These are phyloP conservation scores for Malacosoma neustria DNA, from an alignment of 2,888 invertebrate species.

Conservation along the genomic window DNA sequence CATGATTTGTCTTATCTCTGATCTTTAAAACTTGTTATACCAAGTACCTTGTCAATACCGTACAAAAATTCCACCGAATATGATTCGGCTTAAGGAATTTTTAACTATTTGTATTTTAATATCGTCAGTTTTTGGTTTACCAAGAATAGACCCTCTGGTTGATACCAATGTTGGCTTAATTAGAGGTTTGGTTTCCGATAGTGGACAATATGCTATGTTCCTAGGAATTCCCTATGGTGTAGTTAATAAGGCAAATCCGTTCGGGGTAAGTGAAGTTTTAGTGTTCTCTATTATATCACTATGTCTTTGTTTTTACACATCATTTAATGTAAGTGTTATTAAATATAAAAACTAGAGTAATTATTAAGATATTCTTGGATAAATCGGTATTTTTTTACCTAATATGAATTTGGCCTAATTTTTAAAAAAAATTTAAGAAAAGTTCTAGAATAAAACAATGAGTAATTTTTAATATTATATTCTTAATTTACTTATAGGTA, in stretches of 20 bases:
- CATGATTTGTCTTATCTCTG: not conserved
- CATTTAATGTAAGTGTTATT: too few relatives aligned
- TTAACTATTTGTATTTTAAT: not conserved
- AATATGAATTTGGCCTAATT: too few relatives aligned
- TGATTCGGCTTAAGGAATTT: not conserved
- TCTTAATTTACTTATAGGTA: slow-evolving; percentile 5
- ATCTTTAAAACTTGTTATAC: not conserved
- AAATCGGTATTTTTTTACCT: too few relatives aligned
- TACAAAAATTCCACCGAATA: not conserved
- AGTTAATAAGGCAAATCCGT: slow-evolving; percentile 25
- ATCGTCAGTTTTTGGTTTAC: slow-evolving; percentile 20
- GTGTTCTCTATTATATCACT: too few relatives aligned
- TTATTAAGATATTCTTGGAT: too few relatives aligned
- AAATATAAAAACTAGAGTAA: too few relatives aligned
- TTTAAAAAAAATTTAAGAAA: too few relatives aligned
- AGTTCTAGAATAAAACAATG: too few relatives aligned
- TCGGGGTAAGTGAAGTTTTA: slow-evolving; percentile 23
- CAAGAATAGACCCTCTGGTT: slow-evolving; percentile 26
- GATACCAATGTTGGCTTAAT: slow-evolving; percentile 18
- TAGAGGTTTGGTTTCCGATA: slow-evolving; percentile 19
- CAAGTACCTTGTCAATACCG: not conserved
- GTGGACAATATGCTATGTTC: slow-evolving; percentile 28
- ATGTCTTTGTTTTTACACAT: too few relatives aligned
- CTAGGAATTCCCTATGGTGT: slow-evolving; percentile 31
- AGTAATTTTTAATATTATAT: not conserved